phyloP scores from a whole-genome alignment of 2,113 vertebrate genomes.

The Amblyornis subalaris region DNA sequence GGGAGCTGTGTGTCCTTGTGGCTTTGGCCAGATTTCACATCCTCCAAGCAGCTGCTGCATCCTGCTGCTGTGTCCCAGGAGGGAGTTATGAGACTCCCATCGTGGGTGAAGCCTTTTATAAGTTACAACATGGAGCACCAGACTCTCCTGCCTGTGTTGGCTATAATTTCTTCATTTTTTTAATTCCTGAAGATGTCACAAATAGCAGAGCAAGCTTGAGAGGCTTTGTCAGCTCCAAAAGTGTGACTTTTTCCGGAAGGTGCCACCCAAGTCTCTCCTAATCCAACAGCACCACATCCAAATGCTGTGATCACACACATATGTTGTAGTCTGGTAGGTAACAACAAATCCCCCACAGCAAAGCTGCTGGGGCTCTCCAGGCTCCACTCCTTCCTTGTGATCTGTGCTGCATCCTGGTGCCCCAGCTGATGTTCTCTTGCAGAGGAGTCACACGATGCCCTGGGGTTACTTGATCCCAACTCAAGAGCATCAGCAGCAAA shows the following conservation, averaged over 20 bases:
- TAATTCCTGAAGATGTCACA: background rate
- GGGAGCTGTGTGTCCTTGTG: background rate
- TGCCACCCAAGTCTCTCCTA: rapidly evolving
- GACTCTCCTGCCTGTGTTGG: background rate
- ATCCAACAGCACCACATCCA: background rate
- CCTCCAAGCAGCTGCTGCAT: background rate
- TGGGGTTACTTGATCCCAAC: background rate
- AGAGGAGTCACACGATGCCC: background rate
- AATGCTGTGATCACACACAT: rapidly evolving
- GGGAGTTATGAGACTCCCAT: background rate
- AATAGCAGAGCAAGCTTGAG: background rate
- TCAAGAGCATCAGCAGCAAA: background rate
- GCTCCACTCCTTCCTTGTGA: background rate
- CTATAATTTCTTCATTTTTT: background rate
- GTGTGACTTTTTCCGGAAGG: background rate
- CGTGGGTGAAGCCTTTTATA: background rate
- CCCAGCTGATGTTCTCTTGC: background rate
- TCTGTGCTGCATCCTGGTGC: too few species aligned
- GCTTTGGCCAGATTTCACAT: background rate
- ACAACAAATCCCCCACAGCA: background rate
- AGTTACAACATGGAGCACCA: background rate
- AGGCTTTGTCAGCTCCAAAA: background rate
- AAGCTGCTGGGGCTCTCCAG: background rate
- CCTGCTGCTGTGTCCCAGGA: background rate
- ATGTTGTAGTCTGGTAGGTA: background rate